Evolutionary conservation across 2,113 vertebrate species (phyloP), one percentile per base, ranked within the genome.

Genomic region (Stigmatopora argus): DNA sequence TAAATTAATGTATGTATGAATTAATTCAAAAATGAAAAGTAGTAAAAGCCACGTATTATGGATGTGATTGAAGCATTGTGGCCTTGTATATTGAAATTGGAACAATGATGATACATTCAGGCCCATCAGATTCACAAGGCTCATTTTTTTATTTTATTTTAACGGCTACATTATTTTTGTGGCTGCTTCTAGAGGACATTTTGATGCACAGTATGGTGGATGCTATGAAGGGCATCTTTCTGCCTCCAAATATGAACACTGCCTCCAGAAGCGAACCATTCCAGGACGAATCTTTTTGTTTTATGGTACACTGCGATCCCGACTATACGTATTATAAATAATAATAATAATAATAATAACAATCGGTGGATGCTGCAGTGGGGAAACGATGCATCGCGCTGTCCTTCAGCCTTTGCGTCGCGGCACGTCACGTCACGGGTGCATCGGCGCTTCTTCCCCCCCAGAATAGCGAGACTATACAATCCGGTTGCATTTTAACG

Each of bases 381-480:
- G 73, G 75, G 62, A 66, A 51, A 74, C 9, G 80, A 41, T 26
- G 74, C 71, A 81, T 83, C 83, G 85, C 88, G 84, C 88, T 31
- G 88, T 83, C 88, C 85, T 88, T 89, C 88, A 87, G 67, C 66
- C 75, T 63, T 71, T 63, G 64, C 70, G 79, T 67, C 74, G 64
- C 70, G 79, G 66, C 74, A 77, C 72, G 47, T 52, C 62, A 26
- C 34, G 12, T 52, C 62, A 26, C 34, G 12, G 46, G 66, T 34
- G 77, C 74, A 19, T 51, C 55, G 47, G 41, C 49, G 72, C 77
- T 58, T 48, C 66, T 51, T 49, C 77, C 66, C 72, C 62, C 69
- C 26, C 26, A 31, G 31, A 65, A 70, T 69, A 12, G 21, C 23
- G 48, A 19, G 19, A 34, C 31, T 35, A 31, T 31, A 21, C 12